These are phyloP conservation scores for Drosophila prosaltans DNA, from an alignment of 1,140 invertebrate species.

Conservation along the genomic window DNA sequence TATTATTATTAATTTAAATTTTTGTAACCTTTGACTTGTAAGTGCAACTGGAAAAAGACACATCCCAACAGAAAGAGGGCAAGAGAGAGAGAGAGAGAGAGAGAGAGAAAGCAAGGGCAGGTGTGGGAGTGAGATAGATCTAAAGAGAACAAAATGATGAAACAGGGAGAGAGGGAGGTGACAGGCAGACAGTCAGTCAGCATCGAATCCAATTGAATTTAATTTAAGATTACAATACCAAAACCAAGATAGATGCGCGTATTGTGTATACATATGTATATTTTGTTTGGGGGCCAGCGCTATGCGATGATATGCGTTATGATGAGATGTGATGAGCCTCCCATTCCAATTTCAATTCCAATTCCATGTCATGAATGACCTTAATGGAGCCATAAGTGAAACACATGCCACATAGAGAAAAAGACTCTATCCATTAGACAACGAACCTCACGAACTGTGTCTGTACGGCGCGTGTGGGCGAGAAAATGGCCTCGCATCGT, in stretches of 20 bases:
- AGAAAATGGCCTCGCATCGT: conserved; percentile 38
- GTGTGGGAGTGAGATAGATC: background rate
- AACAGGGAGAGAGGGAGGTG: conserved; percentile 7
- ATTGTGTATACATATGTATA: background rate
- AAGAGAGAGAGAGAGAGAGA: background rate
- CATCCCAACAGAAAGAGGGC: background rate
- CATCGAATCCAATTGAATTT: conserved; percentile 83
- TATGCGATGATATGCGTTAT: conserved; percentile 41
- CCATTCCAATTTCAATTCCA: conserved; percentile 17
- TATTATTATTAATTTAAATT: conserved; percentile 69
- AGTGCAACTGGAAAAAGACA: conserved; percentile 25
- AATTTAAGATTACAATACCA: conserved; percentile 81
- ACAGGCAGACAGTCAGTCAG: conserved; percentile 31
- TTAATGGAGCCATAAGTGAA: conserved; percentile 62
- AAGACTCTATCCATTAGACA: conserved; percentile 20
- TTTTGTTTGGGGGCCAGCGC: background rate
- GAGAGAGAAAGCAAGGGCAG: background rate
- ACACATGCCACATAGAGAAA: conserved; percentile 40
- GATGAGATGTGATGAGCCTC: conserved; percentile 45
- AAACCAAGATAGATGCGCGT: conserved; percentile 46
- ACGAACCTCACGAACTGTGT: conserved; percentile 23
- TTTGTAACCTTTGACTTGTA: conserved; percentile 74
- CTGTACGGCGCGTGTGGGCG: conserved; percentile 40
- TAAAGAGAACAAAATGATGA: conserved; percentile 31
- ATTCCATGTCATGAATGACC: conserved; percentile 63